These are phyloP conservation scores for Nothocercus julius DNA, from an alignment of 2,113 vertebrate genomes.

Conservation along the genomic window DNA sequence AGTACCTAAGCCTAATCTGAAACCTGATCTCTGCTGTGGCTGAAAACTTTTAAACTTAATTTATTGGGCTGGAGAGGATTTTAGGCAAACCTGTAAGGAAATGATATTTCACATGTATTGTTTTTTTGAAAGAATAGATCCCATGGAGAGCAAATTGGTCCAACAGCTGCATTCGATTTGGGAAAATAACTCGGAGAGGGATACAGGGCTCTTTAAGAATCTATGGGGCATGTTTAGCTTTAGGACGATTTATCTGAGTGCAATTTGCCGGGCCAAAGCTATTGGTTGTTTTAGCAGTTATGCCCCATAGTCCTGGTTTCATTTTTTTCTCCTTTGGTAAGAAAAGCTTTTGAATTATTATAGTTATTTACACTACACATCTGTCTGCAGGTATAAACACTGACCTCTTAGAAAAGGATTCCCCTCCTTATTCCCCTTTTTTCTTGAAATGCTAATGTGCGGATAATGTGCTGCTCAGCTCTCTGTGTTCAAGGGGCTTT, in stretches of 20 bases:
- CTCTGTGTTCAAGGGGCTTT: slow-evolving; percentile 14
- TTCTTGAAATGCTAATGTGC: slow-evolving; percentile 58
- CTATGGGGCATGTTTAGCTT: slow-evolving; percentile 68
- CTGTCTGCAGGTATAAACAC: slow-evolving; percentile 44
- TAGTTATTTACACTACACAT: slow-evolving; percentile 15
- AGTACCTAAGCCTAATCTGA: slow-evolving; percentile 58
- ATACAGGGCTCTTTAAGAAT: slow-evolving; percentile 63
- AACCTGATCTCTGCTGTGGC: slow-evolving; percentile 68
- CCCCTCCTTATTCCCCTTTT: slow-evolving; percentile 22
- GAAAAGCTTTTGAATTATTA: neutral
- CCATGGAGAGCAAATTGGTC: slow-evolving; percentile 68
- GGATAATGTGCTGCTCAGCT: slow-evolving; percentile 33
- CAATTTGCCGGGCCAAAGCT: slow-evolving; percentile 54
- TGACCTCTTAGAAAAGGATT: slow-evolving; percentile 28
- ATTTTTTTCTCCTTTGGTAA: neutral
- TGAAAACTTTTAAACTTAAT: slow-evolving; percentile 74
- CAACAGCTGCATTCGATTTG: slow-evolving; percentile 81
- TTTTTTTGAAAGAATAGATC: slow-evolving; percentile 73
- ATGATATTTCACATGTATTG: slow-evolving; percentile 73
- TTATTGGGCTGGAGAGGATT: slow-evolving; percentile 75
- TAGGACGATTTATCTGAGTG: slow-evolving; percentile 74
- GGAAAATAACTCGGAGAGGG: slow-evolving; percentile 70
- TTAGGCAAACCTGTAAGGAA: slow-evolving; percentile 79
- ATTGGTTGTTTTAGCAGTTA: slow-evolving; percentile 32
- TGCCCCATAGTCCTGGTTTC: neutral